Evolutionary conservation across 1,140 invertebrate species (phyloP).

Genomic region (Eubasilissa regina): DNA sequence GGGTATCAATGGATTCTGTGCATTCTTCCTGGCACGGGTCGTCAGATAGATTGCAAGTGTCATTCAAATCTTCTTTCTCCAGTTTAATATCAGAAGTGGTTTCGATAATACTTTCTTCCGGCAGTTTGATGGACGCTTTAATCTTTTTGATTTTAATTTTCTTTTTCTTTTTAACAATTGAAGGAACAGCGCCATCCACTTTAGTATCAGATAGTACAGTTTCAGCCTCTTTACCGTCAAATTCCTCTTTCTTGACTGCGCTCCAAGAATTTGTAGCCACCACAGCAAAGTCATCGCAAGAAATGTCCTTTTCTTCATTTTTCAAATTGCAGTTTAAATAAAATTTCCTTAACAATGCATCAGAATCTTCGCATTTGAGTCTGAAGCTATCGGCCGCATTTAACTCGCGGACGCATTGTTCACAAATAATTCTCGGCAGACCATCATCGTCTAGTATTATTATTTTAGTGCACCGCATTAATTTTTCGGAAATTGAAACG

Average conservation of each 20-base stretch:
- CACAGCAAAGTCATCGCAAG: neutral
- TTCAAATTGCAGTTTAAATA: neutral
- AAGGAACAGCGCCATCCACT: neutral
- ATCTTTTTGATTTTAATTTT: neutral
- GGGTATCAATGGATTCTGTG: neutral
- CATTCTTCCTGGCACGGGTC: neutral
- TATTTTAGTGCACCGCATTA: constrained; percentile 6
- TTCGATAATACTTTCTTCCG: neutral
- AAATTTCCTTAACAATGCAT: constrained; percentile 13
- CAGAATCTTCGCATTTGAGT: constrained; percentile 31
- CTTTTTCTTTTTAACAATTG: constrained; percentile 1
- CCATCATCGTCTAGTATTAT: constrained; percentile 11
- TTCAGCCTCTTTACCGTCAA: neutral
- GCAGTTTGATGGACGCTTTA: neutral
- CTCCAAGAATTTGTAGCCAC: neutral
- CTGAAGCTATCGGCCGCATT: constrained; percentile 20
- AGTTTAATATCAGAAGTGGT: neutral
- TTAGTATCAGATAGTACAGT: neutral
- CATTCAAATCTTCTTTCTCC: neutral
- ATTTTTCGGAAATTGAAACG: no score
- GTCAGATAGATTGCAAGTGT: neutral
- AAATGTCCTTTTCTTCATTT: constrained; percentile 18
- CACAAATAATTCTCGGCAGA: constrained; percentile 27
- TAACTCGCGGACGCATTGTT: constrained; percentile 2
- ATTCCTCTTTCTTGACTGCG: neutral